phyloP scores from a whole-genome alignment of 2,797 vertebrate species.

The Sebastes paucispinis region DNA sequence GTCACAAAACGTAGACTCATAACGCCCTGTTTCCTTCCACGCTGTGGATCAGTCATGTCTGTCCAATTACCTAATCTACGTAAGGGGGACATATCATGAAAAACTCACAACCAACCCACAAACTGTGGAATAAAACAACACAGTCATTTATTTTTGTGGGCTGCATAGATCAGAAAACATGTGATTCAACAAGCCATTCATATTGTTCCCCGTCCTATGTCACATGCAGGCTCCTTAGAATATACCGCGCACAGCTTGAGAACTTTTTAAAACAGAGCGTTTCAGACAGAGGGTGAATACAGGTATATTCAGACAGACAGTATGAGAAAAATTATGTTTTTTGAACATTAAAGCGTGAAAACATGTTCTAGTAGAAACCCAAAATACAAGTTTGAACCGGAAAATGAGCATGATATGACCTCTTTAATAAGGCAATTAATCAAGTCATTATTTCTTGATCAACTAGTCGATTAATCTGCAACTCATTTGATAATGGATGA shows the following conservation, averaged over 20 bases:
- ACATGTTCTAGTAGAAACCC: not conserved
- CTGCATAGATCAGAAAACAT: too few relatives aligned
- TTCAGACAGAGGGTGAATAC: not conserved
- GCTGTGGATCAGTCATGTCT: not conserved
- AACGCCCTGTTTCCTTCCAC: conserved; percentile 22
- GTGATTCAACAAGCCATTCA: too few relatives aligned
- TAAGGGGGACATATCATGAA: not conserved
- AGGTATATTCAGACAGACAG: not conserved
- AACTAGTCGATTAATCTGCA: not conserved
- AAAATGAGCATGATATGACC: not conserved
- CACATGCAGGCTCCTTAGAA: not conserved
- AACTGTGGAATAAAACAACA: not conserved
- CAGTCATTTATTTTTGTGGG: not conserved
- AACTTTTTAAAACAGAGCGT: too few relatives aligned
- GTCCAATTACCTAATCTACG: not conserved
- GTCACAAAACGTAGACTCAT: conserved; percentile 44
- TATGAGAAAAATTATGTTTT: not conserved
- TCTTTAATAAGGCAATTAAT: not conserved
- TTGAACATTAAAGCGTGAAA: not conserved
- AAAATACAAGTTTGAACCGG: not conserved
- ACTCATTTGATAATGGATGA: not conserved
- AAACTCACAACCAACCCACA: not conserved
- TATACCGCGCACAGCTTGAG: not conserved
- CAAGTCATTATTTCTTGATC: not conserved
- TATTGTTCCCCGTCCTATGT: too few relatives aligned